Conservation (phyloP, 30 jellyfish, hydroid and myxozoan species). For the Hydra vulgaris region DNA sequence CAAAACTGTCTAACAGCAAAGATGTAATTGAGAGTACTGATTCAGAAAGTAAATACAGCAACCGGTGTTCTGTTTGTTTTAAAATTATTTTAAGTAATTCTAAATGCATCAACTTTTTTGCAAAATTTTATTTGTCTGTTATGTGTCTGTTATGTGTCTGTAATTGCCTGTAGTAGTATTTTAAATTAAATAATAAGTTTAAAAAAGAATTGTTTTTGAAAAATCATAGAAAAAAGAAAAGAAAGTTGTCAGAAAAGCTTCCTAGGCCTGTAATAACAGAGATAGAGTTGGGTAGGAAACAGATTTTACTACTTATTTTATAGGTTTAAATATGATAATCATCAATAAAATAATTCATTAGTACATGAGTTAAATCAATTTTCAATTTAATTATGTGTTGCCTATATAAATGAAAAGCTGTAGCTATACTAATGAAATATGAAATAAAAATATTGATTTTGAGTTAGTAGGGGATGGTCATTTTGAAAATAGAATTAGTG, state of each 20-base stretch:
- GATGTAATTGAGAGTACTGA: not conserved
- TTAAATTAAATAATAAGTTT: too few species aligned
- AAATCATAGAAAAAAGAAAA: not conserved
- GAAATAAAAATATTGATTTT: too few species aligned
- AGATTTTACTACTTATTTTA: not conserved
- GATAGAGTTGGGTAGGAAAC: not conserved
- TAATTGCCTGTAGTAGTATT: not conserved
- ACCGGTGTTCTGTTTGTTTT: not conserved
- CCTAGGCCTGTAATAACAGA: not conserved
- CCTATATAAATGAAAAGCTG: too few species aligned
- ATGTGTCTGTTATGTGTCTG: not conserved
- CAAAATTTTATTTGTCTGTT: not conserved
- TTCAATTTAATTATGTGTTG: too few species aligned
- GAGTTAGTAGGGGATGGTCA: too few species aligned
- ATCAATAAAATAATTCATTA: not conserved
- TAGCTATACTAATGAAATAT: too few species aligned
- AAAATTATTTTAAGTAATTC: not conserved
- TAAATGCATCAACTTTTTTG: not conserved
- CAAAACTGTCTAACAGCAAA: not conserved
- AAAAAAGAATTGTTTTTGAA: not conserved
- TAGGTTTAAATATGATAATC: not conserved
- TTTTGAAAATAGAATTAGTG: too few species aligned
- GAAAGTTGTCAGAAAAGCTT: not conserved
- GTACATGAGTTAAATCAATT: too few species aligned
- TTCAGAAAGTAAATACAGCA: not conserved